Percentiles rank a stretch among this genome's conserved stretches.
Evolutionary conservation across 2,113 vertebrate species (phyloP).

Genomic region (Misgurnus anguillicaudatus): DNA sequence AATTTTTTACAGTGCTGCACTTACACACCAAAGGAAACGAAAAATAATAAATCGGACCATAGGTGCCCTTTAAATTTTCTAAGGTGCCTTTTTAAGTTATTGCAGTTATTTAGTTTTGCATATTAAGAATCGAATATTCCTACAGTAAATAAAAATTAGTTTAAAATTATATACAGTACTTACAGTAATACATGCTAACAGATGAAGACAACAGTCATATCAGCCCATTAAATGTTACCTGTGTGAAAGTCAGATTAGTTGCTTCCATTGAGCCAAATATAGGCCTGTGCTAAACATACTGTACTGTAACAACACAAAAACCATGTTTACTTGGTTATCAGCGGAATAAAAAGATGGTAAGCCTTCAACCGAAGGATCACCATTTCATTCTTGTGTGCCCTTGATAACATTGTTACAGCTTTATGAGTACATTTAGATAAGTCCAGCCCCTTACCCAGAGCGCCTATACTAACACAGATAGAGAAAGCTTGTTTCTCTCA

Average conservation of each 20-base stretch:
- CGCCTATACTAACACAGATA: conserved; percentile 31
- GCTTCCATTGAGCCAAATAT: background rate
- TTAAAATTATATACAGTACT: no score
- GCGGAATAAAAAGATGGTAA: conserved; percentile 19
- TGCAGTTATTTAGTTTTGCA: no score
- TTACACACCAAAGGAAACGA: no score
- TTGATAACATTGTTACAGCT: conserved; percentile 49
- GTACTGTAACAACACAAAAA: background rate
- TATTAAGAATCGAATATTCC: no score
- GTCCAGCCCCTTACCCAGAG: conserved; percentile 31
- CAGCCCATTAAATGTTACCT: no score
- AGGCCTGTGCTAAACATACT: background rate
- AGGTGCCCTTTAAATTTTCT: no score
- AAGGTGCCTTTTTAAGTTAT: no score
- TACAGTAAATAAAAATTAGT: no score
- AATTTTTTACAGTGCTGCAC: no score
- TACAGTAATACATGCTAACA: no score
- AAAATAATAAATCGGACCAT: no score
- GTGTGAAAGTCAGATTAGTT: background rate
- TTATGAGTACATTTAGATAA: conserved; percentile 48
- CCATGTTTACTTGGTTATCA: background rate
- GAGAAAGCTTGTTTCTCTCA: conserved; percentile 38
- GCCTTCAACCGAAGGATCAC: conserved; percentile 9
- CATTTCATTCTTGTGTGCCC: conserved; percentile 26
- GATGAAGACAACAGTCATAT: background rate